A percentile compares a stretch with the other conserved stretches of the same genome.
These are phyloP conservation scores for Philaenus spumarius DNA, from an alignment of 1,140 invertebrate genomes.

Conservation along the genomic window DNA sequence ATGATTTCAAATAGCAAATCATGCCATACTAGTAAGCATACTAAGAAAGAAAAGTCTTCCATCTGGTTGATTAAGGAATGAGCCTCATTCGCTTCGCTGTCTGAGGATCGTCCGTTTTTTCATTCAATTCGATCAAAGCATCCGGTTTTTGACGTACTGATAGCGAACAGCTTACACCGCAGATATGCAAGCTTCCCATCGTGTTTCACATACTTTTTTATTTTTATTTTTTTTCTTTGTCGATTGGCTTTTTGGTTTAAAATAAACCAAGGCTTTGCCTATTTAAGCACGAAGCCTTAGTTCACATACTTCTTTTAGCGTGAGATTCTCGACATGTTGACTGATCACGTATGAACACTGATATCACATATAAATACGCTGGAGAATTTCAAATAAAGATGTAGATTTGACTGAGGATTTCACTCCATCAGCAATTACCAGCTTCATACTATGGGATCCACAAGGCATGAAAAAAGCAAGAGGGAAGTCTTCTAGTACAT, in stretches of 20 bases:
- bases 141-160: neutral
- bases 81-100: neutral
- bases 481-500: no score
- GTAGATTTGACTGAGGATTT: constrained; percentile 8
- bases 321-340: no score
- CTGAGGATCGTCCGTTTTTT: no score
- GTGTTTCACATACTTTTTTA: constrained; percentile 3
- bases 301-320: no score
- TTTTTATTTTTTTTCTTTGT: no score
- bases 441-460: constrained; percentile 22
- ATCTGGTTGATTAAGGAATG: neutral
- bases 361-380: neutral
- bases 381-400: no score
- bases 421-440: constrained; percentile 18
- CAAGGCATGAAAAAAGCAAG: no score
- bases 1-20: neutral
- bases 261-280: no score
- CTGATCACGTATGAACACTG: neutral
- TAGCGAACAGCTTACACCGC: neutral
- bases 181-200: constrained; percentile 3
- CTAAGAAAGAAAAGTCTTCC: no score
- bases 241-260: no score
- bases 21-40: no score
- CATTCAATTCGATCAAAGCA: no score
- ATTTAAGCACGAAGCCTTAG: neutral